phyloP scores from a whole-genome alignment of 23 tunicate genomes.

The Diplosoma virens region DNA sequence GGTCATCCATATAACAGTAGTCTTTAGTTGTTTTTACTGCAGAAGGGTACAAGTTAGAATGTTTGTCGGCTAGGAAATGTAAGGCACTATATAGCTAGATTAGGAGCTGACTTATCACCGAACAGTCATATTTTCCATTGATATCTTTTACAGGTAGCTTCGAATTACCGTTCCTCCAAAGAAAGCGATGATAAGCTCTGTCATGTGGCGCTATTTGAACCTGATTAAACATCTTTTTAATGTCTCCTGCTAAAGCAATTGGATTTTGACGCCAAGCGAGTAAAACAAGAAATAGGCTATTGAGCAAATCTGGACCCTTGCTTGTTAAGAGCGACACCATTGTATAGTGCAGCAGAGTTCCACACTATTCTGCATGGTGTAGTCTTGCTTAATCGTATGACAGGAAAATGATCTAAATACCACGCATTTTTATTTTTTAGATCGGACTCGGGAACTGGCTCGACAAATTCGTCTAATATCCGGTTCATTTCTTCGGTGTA shows the following conservation, averaged over 20 bases:
- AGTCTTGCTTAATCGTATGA: not conserved
- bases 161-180: not conserved
- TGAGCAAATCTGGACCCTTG: too few species aligned
- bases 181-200: not conserved
- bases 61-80: too few species aligned
- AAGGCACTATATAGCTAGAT: too few species aligned
- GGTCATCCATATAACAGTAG: too few species aligned
- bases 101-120: too few species aligned
- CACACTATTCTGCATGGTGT: conserved; percentile 6
- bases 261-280: not conserved
- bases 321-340: too few species aligned
- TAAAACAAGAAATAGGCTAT: not conserved
- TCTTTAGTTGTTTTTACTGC: too few species aligned
- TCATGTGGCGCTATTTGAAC: not conserved
- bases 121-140: too few species aligned
- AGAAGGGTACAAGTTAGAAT: too few species aligned
- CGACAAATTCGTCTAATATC: not conserved
- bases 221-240: not conserved
- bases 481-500: not conserved
- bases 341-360: conserved; percentile 9
- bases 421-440: not conserved
- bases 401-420: not conserved
- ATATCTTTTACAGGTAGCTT: too few species aligned
- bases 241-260: not conserved
- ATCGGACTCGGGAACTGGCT: not conserved